Evolutionary conservation across 2,113 vertebrate genomes (phyloP).

Genomic region (Nannospalax galili): DNA sequence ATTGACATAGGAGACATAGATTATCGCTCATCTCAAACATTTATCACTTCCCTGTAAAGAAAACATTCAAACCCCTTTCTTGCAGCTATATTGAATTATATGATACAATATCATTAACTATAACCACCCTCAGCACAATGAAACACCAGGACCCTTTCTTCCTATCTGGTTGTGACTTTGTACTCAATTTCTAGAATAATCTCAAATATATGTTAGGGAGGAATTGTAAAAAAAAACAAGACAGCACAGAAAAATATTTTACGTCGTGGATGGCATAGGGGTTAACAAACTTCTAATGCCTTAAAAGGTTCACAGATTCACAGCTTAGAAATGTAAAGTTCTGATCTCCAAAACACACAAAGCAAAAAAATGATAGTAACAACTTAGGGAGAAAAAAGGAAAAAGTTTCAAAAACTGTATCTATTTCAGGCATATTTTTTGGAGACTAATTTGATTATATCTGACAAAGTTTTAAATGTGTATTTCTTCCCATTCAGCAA

Average conservation of each 20-base stretch:
- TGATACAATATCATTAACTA: not conserved
- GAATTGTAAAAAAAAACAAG: slow-evolving; percentile 9
- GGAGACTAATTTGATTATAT: not conserved
- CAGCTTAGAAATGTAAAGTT: not conserved
- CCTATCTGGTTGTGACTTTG: not conserved
- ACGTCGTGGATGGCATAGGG: not conserved
- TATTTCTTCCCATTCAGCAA: slow-evolving; percentile 10
- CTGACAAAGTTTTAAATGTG: not conserved
- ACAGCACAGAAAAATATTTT: not conserved
- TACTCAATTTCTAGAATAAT: not conserved
- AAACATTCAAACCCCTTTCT: not conserved
- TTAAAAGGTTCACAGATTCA: not conserved
- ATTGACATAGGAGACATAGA: not conserved
- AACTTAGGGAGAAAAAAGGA: not conserved
- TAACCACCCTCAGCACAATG: not conserved
- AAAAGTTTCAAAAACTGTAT: not conserved
- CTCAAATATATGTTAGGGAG: not conserved
- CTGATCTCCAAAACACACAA: not conserved
- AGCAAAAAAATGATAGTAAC: not conserved
- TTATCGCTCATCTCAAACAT: not conserved
- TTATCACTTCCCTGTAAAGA: not conserved
- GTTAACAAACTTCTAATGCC: not conserved
- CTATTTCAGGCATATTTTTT: not conserved
- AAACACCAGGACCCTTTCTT: not conserved
- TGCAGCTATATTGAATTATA: not conserved